Evolutionary conservation across 2,797 vertebrate genomes (phyloP), one percentile per base, ranked within the genome.

Genomic region (Heteromormyrus szaboi): DNA sequence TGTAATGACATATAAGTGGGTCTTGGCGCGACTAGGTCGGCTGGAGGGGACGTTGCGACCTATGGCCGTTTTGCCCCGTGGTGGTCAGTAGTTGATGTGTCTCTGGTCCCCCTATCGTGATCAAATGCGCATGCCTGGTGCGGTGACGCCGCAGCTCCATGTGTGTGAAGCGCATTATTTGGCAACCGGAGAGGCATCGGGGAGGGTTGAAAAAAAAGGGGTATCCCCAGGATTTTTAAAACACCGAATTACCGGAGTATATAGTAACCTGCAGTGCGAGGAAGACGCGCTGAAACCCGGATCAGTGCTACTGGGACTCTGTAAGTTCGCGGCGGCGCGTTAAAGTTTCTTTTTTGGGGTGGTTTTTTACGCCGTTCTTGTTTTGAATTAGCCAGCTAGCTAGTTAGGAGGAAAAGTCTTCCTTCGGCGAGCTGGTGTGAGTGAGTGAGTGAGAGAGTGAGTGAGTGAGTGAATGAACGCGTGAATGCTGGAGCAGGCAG

Each of bases 111-210:
- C 94, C 93, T 94, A 95, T 94, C 93, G 95, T 93, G 94, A 92
- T 93, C 94, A 94, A 94, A 95, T 95, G 97, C 97, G 97, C 97
- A 98, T 98, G 97, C 97, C 96, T 97, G 95, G 95, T 95, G 92
- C 95, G 94, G 96, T 97, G 97, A 97, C 97, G 96, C 97, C 97
- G 97, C 96, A 96, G 96, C 97, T 97, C 96, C 96, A 97, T 97
- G 97, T 96, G 95, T 97, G 96, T 96, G 95, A 93, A 96, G 97
- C 97, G 97, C 97, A 97, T 97, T 97, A 97, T 98, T 97, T 97
- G 97, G 96, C 96, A 96, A 95, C 96, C 96, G 96, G 96, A 95
- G 95, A 96, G 95, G 96, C 95, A 96, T 96, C 90, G 94, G 96
- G 96, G 94, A 96, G 95, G 95, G 95, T 93, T 93, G 94, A 95